phyloP scores from a whole-genome alignment of 2,113 vertebrate genomes.

The Chaetodon trifascialis region DNA sequence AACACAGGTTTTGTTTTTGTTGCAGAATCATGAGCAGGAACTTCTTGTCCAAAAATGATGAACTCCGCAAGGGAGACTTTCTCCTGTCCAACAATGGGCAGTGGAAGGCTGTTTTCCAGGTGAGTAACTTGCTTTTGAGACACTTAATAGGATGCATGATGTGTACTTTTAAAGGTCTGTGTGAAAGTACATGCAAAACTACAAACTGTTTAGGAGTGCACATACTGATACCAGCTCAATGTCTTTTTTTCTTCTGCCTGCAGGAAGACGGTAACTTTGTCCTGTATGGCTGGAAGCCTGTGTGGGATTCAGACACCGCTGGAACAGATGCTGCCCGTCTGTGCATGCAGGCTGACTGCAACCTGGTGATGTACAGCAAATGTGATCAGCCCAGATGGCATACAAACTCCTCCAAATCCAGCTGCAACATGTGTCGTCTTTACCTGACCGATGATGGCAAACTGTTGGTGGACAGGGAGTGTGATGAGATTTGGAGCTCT shows the following conservation, averaged over 20 bases:
- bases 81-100: conserved; percentile 63
- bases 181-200: background rate
- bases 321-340: background rate
- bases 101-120: conserved; percentile 67
- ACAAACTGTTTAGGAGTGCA: background rate
- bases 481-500: conserved; percentile 41
- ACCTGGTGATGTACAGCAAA: conserved; percentile 68
- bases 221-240: background rate
- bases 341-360: conserved; percentile 69
- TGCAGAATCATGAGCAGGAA: conserved; percentile 71
- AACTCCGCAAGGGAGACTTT: conserved; percentile 63
- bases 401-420: background rate
- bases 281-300: conserved; percentile 56
- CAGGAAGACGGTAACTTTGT: conserved; percentile 70
- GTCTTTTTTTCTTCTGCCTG: background rate
- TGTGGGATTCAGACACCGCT: background rate
- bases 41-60: conserved; percentile 55
- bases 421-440: conserved; percentile 30
- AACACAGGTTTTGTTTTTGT: background rate
- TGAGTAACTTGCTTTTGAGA: background rate
- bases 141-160: background rate
- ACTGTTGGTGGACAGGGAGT: conserved; percentile 43
- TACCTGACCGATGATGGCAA: conserved; percentile 29
- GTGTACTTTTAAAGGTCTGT: background rate
- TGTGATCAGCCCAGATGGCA: background rate